Percentiles rank a stretch among this genome's conserved stretches.
These are phyloP conservation scores for Sigmodon hispidus DNA, from an alignment of 2,113 vertebrate genomes.

Conservation along the genomic window DNA sequence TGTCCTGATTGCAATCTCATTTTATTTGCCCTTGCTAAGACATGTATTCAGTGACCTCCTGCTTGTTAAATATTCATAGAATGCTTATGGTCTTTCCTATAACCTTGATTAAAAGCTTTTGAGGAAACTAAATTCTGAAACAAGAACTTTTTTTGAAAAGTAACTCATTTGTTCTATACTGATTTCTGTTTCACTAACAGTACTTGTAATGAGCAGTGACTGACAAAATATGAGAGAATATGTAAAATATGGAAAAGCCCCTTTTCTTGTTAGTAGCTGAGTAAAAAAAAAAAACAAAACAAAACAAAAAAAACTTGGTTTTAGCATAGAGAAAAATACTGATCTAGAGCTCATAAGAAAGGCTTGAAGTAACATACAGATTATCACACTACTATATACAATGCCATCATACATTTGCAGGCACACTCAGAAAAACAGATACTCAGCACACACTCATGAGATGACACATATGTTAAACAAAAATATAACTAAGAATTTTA, in stretches of 20 bases:
- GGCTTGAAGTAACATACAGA: background rate
- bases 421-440: background rate
- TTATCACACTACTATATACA: constrained; percentile 36
- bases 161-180: constrained; percentile 67
- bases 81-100: constrained; percentile 85
- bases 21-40: constrained; percentile 84
- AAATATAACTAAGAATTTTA: background rate
- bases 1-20: constrained; percentile 86
- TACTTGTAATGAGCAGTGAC: constrained; percentile 81
- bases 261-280: constrained; percentile 40
- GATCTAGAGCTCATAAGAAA: constrained; percentile 32
- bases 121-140: constrained; percentile 81
- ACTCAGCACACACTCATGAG: background rate
- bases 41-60: constrained; percentile 80
- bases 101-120: constrained; percentile 86
- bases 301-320: constrained; percentile 50
- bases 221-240: constrained; percentile 45
- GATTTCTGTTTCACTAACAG: constrained; percentile 81
- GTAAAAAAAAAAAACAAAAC: constrained; percentile 42
- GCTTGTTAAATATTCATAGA: constrained; percentile 87
- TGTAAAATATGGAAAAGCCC: constrained; percentile 61
- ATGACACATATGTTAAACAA: background rate
- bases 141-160: constrained; percentile 76
- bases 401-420: background rate
- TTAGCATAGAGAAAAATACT: constrained; percentile 55